Base-by-base conservation (phyloP, 2,888 invertebrate genomes). In the Hypsopygia costalis region DNA sequence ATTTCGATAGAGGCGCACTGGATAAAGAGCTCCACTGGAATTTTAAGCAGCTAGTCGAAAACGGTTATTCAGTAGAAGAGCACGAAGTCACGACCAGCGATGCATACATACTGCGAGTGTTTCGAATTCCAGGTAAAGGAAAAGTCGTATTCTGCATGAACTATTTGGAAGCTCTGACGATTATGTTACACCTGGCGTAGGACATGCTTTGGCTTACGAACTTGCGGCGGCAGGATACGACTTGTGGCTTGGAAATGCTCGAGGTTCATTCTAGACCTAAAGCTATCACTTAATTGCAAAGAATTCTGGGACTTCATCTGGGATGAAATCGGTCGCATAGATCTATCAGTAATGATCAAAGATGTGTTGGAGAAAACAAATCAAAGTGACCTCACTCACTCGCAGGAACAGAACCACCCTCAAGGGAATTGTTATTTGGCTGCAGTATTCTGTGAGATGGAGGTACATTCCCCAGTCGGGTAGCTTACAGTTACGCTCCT, bases 321-420 rank as follows among this genome's bases (percentile, higher is more conserved):
- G 87, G 90, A 93, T 56, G 91, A 94, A 55, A 92, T 93, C 72
- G 93, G 92, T 0, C 49, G 66, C 8, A 85, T 86, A 52, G 94
- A 94, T 63, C 48, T 94, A 2, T 92, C 93, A 4, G 91, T 92
- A 0, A 90, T 89, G 70, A 87, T 94, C 9, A 91, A 94, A 57
- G 85, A 90, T 55, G 80, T 91, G 4, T 16, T 16, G 4, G 16
- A 16, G 0, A 11, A 5, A 20, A 1, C n/a, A n/a, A n/a, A n/a
- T n/a, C n/a, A n/a, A n/a, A n/a, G n/a, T n/a, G n/a, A n/a, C n/a
- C n/a, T n/a, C n/a, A n/a, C n/a, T n/a, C n/a, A n/a, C n/a, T n/a
- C n/a, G n/a, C n/a, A n/a, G n/a, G n/a, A n/a, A n/a, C n/a, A n/a
- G n/a, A n/a, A n/a, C n/a, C n/a, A n/a, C n/a, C n/a, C n/a, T n/a